Conservation (phyloP, 2,888 invertebrate genomes). For the Lithophane semibrunnea region DNA sequence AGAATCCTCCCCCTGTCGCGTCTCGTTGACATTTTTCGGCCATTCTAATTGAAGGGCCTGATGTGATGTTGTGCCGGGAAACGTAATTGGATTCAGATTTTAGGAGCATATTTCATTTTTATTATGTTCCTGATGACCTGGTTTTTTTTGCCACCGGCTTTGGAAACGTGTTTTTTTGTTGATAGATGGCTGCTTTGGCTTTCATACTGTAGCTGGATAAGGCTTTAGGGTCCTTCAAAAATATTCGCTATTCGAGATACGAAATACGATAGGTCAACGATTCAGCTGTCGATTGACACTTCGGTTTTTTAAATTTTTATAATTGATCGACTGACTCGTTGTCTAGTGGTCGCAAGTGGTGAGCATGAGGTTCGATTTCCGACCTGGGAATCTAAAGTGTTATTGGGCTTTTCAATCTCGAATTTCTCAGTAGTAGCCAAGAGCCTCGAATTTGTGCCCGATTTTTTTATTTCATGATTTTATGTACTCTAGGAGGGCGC, state of each 20-base stretch:
- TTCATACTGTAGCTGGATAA: background rate
- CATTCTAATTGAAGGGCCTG: constrained; percentile 59
- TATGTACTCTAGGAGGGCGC: no score
- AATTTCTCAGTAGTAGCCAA: no score
- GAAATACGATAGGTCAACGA: no score
- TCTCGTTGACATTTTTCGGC: constrained; percentile 59
- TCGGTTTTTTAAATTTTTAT: no score
- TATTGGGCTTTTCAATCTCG: no score
- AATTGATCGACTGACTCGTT: no score
- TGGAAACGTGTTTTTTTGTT: constrained; percentile 1
- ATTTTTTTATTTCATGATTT: no score
- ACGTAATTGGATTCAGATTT: constrained; percentile 66
- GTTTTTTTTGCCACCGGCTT: constrained; percentile 15
- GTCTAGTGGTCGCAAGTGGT: no score
- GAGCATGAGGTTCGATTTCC: no score
- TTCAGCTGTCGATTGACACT: no score
- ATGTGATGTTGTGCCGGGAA: constrained; percentile 41
- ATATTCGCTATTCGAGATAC: background rate
- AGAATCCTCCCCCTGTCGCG: constrained; percentile 35
- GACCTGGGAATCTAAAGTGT: no score
- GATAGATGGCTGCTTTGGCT: background rate
- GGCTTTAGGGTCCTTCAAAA: background rate
- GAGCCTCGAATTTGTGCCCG: no score
- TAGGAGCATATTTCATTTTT: constrained; percentile 63
- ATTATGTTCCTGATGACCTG: constrained; percentile 32